These are phyloP conservation scores for Dryococelus australis DNA, from an alignment of 2,888 invertebrate genomes.

Conservation along the genomic window DNA sequence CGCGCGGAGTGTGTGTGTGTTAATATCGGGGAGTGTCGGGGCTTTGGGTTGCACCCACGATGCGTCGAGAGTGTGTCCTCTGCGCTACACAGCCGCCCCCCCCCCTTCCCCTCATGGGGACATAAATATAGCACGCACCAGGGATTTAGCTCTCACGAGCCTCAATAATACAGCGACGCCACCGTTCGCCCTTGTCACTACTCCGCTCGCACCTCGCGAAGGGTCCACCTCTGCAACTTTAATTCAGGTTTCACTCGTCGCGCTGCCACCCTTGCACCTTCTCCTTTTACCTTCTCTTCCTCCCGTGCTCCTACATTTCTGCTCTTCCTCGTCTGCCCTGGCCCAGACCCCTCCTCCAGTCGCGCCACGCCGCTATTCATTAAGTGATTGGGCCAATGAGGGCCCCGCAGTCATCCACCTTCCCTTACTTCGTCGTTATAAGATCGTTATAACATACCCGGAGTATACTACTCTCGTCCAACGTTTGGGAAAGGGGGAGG, in stretches of 20 bases:
- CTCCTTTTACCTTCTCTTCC: neutral
- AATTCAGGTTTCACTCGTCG: neutral
- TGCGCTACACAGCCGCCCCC: neutral
- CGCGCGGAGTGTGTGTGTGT: too few relatives aligned
- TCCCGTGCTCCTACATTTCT: neutral
- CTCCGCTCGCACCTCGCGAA: neutral
- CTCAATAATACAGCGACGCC: neutral
- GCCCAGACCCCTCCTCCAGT: neutral
- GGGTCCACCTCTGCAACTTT: neutral
- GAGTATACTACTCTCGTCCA: too few relatives aligned
- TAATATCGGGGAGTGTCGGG: neutral
- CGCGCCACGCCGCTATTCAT: neutral
- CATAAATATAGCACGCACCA: neutral
- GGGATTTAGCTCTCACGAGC: neutral
- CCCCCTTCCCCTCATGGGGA: neutral
- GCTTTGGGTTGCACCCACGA: neutral
- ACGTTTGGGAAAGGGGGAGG: too few relatives aligned
- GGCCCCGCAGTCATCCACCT: neutral
- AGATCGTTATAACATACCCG: neutral
- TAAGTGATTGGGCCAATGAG: slow-evolving; percentile 16
- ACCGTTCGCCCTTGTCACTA: neutral
- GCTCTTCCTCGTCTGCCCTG: too few relatives aligned
- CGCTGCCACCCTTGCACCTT: too few relatives aligned
- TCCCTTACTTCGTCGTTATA: neutral
- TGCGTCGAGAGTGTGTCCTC: neutral